A percentile compares a stretch with the other conserved stretches of the same genome.
Evolutionary conservation across 2,113 vertebrate genomes (phyloP).

Genomic region (Chloebia gouldiae): DNA sequence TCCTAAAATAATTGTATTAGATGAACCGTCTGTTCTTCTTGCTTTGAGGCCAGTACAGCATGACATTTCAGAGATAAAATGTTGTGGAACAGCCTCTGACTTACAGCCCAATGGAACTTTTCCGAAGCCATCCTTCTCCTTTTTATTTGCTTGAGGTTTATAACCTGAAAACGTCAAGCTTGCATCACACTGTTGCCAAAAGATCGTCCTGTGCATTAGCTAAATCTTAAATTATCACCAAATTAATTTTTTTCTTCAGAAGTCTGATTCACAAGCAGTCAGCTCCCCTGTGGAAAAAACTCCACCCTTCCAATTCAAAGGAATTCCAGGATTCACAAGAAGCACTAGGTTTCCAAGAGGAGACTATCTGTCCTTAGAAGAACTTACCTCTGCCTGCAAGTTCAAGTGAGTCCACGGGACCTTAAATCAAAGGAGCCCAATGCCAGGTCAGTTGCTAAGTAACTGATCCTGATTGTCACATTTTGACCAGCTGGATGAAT

Average conservation of each 20-base stretch:
- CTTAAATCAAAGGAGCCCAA: conserved; percentile 15
- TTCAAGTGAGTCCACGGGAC: neutral
- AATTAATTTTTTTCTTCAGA: conserved; percentile 4
- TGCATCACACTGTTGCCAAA: neutral
- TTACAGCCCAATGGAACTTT: conserved; percentile 45
- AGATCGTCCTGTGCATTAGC: neutral
- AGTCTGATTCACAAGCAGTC: neutral
- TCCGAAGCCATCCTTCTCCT: neutral
- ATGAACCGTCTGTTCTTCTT: conserved; percentile 66
- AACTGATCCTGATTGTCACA: conserved; percentile 47
- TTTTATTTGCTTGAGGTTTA: conserved; percentile 15
- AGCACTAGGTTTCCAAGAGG: neutral
- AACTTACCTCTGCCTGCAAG: neutral
- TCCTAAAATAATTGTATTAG: conserved; percentile 71
- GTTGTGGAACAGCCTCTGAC: conserved; percentile 59
- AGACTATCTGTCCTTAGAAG: conserved; percentile 24
- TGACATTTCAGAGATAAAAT: conserved; percentile 67
- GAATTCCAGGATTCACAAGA: conserved; percentile 15
- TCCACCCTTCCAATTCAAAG: conserved; percentile 5
- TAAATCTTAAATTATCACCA: conserved; percentile 9
- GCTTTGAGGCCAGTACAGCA: conserved; percentile 60
- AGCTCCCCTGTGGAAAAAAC: neutral
- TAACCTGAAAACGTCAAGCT: conserved; percentile 33
- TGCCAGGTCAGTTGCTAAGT: conserved; percentile 37
- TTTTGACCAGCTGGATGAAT: conserved; percentile 36